Percentiles rank a stretch among this genome's conserved stretches.
Evolutionary conservation across 2,113 vertebrate genomes (phyloP).

Genomic region (Peromyscus polionotus): DNA sequence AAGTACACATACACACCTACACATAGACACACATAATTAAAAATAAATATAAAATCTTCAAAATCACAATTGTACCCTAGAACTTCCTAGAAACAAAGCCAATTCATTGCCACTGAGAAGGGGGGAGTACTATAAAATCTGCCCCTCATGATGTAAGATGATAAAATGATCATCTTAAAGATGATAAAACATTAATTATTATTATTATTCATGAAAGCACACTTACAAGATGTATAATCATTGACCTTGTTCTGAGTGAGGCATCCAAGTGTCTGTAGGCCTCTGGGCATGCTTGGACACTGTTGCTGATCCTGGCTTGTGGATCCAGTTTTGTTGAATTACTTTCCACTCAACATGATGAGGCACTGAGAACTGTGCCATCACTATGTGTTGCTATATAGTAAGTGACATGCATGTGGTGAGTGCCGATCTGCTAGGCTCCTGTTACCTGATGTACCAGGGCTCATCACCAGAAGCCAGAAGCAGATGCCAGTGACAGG

Average conservation of each 20-base stretch:
- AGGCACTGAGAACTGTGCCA: not conserved
- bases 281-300: not conserved
- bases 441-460: not conserved
- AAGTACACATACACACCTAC: not conserved
- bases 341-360: not conserved
- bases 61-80: not conserved
- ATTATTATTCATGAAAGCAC: not conserved
- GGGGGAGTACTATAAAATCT: not conserved
- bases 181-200: not conserved
- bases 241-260: not conserved
- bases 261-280: not conserved
- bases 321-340: not conserved
- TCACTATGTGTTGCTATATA: not conserved
- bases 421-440: not conserved
- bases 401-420: not conserved
- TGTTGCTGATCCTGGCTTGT: not conserved
- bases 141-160: not conserved
- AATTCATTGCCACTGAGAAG: not conserved
- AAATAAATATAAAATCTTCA: not conserved
- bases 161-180: not conserved
- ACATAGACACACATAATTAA: not conserved
- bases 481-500: not conserved
- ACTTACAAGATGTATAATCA: not conserved
- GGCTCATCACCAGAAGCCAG: not conserved
- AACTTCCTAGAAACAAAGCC: not conserved